phyloP scores from a whole-genome alignment of 2,797 vertebrate genomes.

The Mionectes olivaceus region DNA sequence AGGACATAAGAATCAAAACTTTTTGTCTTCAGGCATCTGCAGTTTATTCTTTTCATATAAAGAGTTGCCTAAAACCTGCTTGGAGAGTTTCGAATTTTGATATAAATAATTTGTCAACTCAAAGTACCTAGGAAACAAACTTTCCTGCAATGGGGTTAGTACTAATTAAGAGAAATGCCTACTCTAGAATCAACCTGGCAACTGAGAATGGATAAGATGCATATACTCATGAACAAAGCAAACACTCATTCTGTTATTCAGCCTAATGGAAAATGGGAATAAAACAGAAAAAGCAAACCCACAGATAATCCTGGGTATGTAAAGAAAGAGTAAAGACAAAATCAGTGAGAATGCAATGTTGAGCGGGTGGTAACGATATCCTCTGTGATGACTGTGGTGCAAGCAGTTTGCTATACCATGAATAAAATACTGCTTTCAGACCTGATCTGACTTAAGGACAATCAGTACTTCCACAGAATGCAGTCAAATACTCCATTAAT shows the following conservation, averaged over 20 bases:
- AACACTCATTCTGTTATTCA: background rate
- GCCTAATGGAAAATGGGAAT: accelerated
- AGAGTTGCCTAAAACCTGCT: background rate
- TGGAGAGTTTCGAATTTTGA: background rate
- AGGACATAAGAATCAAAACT: background rate
- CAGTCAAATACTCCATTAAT: background rate
- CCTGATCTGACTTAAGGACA: background rate
- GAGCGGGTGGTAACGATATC: accelerated
- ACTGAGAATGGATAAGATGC: background rate
- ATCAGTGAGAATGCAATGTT: background rate
- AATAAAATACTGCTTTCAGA: background rate
- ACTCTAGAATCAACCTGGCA: background rate
- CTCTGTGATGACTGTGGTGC: background rate
- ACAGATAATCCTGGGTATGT: background rate
- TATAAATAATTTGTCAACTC: background rate
- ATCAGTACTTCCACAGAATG: background rate
- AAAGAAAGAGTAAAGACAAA: background rate
- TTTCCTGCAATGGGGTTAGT: background rate
- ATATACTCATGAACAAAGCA: background rate
- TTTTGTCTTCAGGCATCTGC: background rate
- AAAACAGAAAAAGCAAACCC: background rate
- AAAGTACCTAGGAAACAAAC: background rate
- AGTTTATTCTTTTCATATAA: background rate
- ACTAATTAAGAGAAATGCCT: background rate
- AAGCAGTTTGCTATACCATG: background rate